Base-by-base conservation (phyloP, 2,797 vertebrate species). In the Anguilla anguilla region DNA sequence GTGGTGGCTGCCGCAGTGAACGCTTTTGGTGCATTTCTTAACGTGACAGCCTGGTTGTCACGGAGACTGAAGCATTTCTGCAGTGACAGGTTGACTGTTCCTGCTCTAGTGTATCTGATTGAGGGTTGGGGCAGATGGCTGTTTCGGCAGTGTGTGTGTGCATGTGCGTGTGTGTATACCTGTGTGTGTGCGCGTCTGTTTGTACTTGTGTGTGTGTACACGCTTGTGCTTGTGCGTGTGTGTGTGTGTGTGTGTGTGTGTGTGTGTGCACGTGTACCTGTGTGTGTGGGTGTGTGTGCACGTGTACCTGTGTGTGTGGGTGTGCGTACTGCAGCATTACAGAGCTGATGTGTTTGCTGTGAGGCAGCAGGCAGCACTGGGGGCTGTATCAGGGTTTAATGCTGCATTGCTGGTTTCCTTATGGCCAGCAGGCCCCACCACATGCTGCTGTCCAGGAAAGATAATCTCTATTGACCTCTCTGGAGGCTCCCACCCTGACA, bases 11-110 rank as follows among this genome's bases (percentile, higher is more conserved):
- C 92, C 89, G 92, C 87, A 83, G 93, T 94, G 93, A 92, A 92
- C 92, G 92, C 94, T 95, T 39, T 90, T 94, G 91, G 89, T 90
- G 93, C 93, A 94, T 94, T 94, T 92, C 89, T 91, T 11, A 53
- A 84, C 39, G 10, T 25, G 61, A 85, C 43, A 28, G 4, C 57
- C 89, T 90, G 90, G 92, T 94, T 92, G 93, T 94, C 93, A 91
- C 89, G 92, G 91, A 59, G 86, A 92, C 91, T 0, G 25, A 86
- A 91, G 91, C 28, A 59, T 74, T 88, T 89, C 87, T 89, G 90
- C 91, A 90, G 92, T 90, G 91, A 88, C 86, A 72, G 57, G 88
- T 53, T 49, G 72, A 84, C 67, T 43, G 55, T 17, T 85, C 53
- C 19, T 17, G n/a, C 46, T 53, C 11, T 25, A 67, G 17, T 84